Evolutionary conservation across 2,797 vertebrate genomes (phyloP).

Genomic region (Pseudopleuronectes americanus): DNA sequence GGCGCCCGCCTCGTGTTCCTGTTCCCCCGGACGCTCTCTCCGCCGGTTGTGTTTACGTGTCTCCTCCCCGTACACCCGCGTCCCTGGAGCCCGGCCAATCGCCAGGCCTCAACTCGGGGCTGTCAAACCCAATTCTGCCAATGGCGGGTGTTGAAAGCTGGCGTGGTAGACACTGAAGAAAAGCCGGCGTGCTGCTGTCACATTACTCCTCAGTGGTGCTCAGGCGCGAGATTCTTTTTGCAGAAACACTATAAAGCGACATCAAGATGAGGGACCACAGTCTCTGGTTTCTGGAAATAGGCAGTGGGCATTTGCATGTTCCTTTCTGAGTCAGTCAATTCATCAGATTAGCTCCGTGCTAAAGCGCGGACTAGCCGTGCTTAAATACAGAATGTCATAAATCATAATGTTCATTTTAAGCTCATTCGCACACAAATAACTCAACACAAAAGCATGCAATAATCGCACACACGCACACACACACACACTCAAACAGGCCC

Average conservation of each 20-base stretch:
- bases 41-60: conserved; percentile 53
- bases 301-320: conserved; percentile 60
- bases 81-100: conserved; percentile 75
- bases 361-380: conserved; percentile 53
- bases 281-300: conserved; percentile 51
- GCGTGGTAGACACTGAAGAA: conserved; percentile 68
- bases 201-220: conserved; percentile 58
- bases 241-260: conserved; percentile 59
- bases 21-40: conserved; percentile 44
- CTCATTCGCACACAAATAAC: conserved; percentile 58
- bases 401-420: conserved; percentile 73
- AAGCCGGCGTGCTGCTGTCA: conserved; percentile 66
- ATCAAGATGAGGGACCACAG: conserved; percentile 45
- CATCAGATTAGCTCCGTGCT: conserved; percentile 69
- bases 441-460: conserved; percentile 16
- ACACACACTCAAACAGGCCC: conserved; percentile 71
- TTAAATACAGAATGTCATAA: conserved; percentile 68
- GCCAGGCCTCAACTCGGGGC: conserved; percentile 76
- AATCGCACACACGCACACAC: conserved; percentile 35
- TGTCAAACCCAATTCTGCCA: conserved; percentile 83
- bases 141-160: conserved; percentile 82
- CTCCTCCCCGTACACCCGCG: conserved; percentile 59
- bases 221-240: conserved; percentile 46
- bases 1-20: conserved; percentile 46
- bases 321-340: conserved; percentile 56